A percentile compares a stretch with the other conserved stretches of the same genome.
phyloP scores from a whole-genome alignment of 2,888 invertebrate species.

The Diarsia brunnea region DNA sequence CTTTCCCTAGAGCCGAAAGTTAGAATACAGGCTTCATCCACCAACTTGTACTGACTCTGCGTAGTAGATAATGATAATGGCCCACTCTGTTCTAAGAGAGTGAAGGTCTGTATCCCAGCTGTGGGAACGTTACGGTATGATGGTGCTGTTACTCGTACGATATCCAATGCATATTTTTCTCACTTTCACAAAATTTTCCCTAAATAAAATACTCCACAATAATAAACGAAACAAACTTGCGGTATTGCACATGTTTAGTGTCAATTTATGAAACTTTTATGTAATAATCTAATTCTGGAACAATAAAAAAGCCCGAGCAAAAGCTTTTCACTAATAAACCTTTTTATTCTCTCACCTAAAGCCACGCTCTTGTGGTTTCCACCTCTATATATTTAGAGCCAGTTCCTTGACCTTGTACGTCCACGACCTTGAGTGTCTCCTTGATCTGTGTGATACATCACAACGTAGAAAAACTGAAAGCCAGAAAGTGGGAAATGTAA shows the following conservation, averaged over 20 bases:
- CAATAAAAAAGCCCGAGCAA: neutral
- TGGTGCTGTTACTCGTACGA: neutral
- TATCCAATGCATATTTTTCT: neutral
- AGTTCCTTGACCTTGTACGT: constrained; percentile 17
- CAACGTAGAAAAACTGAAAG: constrained; percentile 30
- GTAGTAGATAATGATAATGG: neutral
- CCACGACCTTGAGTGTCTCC: constrained; percentile 17
- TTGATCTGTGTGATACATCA: constrained; percentile 41
- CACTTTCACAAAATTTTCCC: neutral
- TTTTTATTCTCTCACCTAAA: constrained; percentile 27
- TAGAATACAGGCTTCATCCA: neutral
- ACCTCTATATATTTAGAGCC: constrained; percentile 12
- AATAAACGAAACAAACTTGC: neutral
- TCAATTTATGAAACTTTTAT: neutral
- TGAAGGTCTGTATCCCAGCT: neutral
- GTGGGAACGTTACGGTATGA: neutral
- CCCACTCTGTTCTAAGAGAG: neutral
- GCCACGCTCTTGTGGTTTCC: constrained; percentile 1
- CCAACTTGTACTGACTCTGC: neutral
- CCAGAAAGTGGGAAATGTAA: constrained; percentile 10
- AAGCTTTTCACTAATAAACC: constrained; percentile 13
- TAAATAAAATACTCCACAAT: neutral
- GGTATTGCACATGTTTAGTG: neutral
- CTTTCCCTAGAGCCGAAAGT: neutral
- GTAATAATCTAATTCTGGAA: neutral